phyloP scores from a whole-genome alignment of 2,888 invertebrate genomes.

The Ctena decussata region DNA sequence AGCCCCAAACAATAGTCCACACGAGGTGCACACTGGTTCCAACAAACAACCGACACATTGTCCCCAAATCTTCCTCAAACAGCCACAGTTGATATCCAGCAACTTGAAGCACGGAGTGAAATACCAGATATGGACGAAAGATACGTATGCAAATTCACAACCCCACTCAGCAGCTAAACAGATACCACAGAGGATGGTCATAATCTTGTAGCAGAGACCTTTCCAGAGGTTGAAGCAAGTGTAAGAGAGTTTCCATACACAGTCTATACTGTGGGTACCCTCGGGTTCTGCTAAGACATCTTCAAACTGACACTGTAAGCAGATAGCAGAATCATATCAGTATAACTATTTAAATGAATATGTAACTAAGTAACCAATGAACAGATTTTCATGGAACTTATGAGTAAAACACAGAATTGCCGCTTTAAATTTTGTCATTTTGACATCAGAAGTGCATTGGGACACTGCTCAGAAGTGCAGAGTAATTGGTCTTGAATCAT shows the following conservation, averaged over 20 bases:
- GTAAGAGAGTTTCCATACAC: conserved; percentile 91
- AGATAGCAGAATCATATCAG: too few species aligned
- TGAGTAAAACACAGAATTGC: too few species aligned
- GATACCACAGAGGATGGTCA: conserved; percentile 91
- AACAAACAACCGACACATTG: conserved; percentile 57
- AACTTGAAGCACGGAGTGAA: conserved; percentile 71
- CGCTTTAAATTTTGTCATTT: too few species aligned
- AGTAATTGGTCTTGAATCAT: too few species aligned
- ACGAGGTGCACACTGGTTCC: conserved; percentile 69
- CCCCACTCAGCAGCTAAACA: conserved; percentile 90
- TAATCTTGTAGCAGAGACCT: conserved; percentile 91
- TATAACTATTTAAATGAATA: too few species aligned
- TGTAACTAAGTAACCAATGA: too few species aligned
- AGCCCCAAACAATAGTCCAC: conserved; percentile 64
- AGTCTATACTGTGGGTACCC: conserved; percentile 88
- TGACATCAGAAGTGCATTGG: too few species aligned
- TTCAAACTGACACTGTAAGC: conserved; percentile 58
- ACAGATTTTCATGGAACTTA: too few species aligned
- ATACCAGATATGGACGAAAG: conserved; percentile 85
- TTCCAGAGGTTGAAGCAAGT: conserved; percentile 90
- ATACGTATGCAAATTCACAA: conserved; percentile 87
- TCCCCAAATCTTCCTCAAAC: conserved; percentile 51
- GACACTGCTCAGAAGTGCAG: too few species aligned
- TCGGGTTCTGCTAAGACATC: conserved; percentile 79
- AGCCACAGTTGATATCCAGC: conserved; percentile 87